phyloP scores from a whole-genome alignment of 2,797 vertebrate genomes.

The Moxostoma hubbsi region DNA sequence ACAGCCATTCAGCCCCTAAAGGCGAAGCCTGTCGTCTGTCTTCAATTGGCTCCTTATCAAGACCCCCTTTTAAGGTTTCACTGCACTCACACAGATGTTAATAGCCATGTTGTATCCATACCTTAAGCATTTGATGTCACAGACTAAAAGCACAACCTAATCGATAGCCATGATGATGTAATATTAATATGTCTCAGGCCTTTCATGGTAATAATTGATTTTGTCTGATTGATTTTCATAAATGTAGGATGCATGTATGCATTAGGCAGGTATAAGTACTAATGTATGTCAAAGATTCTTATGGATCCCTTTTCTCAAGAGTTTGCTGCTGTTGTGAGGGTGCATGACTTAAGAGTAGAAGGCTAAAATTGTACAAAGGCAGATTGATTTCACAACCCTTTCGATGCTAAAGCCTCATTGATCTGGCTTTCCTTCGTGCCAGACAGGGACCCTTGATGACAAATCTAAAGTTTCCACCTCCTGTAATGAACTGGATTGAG shows the following conservation, averaged over 20 bases:
- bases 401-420: slow-evolving; percentile 48
- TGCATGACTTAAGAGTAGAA: slow-evolving; percentile 41
- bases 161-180: not conserved
- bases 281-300: slow-evolving; percentile 19
- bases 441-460: slow-evolving; percentile 50
- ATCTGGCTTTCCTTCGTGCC: slow-evolving; percentile 38
- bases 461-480: slow-evolving; percentile 56
- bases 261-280: slow-evolving; percentile 7
- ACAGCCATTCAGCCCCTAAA: slow-evolving; percentile 42
- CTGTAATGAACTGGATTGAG: slow-evolving; percentile 54
- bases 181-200: slow-evolving; percentile 4
- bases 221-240: not conserved
- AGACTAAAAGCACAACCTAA: slow-evolving; percentile 1
- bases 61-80: slow-evolving; percentile 13
- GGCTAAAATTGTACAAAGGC: slow-evolving; percentile 27
- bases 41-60: slow-evolving; percentile 48
- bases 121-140: slow-evolving; percentile 8
- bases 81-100: slow-evolving; percentile 6
- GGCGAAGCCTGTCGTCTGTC: slow-evolving; percentile 29
- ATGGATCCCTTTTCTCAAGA: not conserved
- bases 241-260: slow-evolving; percentile 11
- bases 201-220: slow-evolving; percentile 15
- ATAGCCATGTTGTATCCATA: not conserved
- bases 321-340: slow-evolving; percentile 13
- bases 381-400: slow-evolving; percentile 52